Base-by-base conservation (phyloP, 2,888 invertebrate species). In the Agelastica alni region DNA sequence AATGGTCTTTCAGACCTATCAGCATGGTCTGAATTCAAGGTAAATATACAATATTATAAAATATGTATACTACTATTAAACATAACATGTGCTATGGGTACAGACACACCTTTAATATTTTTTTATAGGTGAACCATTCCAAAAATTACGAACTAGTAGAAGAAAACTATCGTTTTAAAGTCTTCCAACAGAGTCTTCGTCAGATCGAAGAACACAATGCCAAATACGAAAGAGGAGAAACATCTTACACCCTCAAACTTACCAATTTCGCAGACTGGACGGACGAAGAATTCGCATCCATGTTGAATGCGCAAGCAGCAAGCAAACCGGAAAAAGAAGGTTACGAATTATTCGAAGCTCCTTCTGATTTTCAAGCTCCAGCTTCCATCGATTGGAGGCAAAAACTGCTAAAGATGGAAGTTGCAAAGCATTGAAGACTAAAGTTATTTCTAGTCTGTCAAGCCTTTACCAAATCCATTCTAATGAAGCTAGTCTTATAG, bases 121-220 rank as follows among this genome's bases (percentile, higher is more conserved):
- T 9, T 16, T 34, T 34, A 3, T n/a, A 34, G 34, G 9, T 4
- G 2, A 34, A 34, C 4, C 16, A 16, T 16, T 16, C 34, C 7
- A 34, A 16, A 10, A 4, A 6, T 5, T 10, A 20, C 12, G 2
- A 18, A 7, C 12, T 39, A 12, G 1, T 0, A 5, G 48, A 48
- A 41, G 53, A 53, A 14, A n/a, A 37, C 20, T 5, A 30, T 2
- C 53, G 53, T 4, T 53, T 37, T 12, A 3, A 28, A 34, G 41
- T 53, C 10, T 53, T 53, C 43, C 42, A 53, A 32, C 28, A 36
- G 7, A 53, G 30, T 32, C 30, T 48, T 12, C 28, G 39, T 2
- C 28, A 22, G 31, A 48, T 48, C 13, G 39, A 39, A 18, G 18
- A 48, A 13, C 48, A 48, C 7, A 48, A 48, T 31, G 39, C 20